Percentiles rank a stretch among this genome's conserved stretches.
phyloP scores from a whole-genome alignment of 2,888 invertebrate species.

The Prosopocoilus inquinatus region DNA sequence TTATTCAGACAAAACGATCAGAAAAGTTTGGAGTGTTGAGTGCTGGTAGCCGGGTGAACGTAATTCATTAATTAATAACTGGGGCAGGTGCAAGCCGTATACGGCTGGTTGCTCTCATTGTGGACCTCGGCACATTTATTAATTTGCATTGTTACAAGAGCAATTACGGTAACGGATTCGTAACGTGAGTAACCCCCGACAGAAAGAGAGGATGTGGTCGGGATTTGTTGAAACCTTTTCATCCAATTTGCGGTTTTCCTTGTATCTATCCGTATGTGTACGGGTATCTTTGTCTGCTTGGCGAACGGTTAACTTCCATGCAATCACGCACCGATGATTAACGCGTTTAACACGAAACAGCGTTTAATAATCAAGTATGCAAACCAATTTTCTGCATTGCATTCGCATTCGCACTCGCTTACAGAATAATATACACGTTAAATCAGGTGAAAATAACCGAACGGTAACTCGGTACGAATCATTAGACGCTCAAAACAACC shows the following conservation, averaged over 20 bases:
- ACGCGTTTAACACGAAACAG: no score
- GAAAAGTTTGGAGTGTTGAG: background rate
- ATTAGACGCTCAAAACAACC: no score
- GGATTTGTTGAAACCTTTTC: conserved; percentile 27
- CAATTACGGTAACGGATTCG: conserved; percentile 30
- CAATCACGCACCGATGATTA: no score
- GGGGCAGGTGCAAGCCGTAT: conserved; percentile 26
- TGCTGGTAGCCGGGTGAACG: background rate
- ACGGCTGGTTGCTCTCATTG: conserved; percentile 28
- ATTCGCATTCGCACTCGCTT: no score
- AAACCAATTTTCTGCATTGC: no score
- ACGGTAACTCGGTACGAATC: no score
- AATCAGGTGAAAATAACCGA: no score
- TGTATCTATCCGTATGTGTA: background rate
- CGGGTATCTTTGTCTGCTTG: no score
- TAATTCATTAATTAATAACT: conserved; percentile 30
- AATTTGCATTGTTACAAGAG: conserved; percentile 29
- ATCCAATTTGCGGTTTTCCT: conserved; percentile 26
- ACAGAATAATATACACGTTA: no score
- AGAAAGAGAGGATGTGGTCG: conserved; percentile 25
- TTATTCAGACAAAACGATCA: conserved; percentile 1
- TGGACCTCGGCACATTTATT: conserved; percentile 30
- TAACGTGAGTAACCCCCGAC: conserved; percentile 25
- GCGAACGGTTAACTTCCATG: no score
- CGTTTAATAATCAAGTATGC: no score